Percentiles rank a stretch among this genome's conserved stretches.
Conservation (phyloP, 2,797 vertebrate genomes). For the Myotis pilosus region DNA sequence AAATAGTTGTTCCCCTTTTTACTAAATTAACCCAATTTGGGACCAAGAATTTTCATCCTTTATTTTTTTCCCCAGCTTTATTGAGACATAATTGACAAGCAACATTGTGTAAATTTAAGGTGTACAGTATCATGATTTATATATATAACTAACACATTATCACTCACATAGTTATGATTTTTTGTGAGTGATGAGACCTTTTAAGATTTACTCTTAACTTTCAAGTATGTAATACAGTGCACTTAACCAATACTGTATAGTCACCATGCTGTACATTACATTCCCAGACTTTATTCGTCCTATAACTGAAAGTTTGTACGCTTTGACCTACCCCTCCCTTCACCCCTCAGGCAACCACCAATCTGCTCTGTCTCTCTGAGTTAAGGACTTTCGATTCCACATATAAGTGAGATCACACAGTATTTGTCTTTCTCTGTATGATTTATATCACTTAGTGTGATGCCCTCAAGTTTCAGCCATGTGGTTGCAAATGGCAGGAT, state of each 20-base stretch:
- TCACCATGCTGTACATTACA: background rate
- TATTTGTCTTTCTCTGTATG: background rate
- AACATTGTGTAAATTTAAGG: background rate
- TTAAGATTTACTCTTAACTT: background rate
- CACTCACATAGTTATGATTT: background rate
- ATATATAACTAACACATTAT: background rate
- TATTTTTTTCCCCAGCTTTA: accelerated
- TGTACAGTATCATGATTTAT: background rate
- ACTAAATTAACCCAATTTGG: background rate
- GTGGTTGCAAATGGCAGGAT: background rate
- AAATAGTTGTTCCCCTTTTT: background rate
- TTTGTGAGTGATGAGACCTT: background rate
- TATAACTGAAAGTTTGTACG: background rate
- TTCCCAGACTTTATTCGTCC: no score
- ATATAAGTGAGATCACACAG: background rate
- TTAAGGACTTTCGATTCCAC: background rate
- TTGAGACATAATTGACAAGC: background rate
- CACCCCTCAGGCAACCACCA: background rate
- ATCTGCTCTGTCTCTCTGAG: background rate
- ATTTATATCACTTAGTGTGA: background rate
- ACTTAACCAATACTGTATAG: background rate
- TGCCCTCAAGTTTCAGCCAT: background rate
- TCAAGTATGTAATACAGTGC: background rate
- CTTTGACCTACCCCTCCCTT: background rate
- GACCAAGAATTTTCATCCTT: background rate